A percentile compares a stretch with the other conserved stretches of the same genome.
Conservation (phyloP, 2,113 vertebrate genomes). For the Elgaria multicarinata region DNA sequence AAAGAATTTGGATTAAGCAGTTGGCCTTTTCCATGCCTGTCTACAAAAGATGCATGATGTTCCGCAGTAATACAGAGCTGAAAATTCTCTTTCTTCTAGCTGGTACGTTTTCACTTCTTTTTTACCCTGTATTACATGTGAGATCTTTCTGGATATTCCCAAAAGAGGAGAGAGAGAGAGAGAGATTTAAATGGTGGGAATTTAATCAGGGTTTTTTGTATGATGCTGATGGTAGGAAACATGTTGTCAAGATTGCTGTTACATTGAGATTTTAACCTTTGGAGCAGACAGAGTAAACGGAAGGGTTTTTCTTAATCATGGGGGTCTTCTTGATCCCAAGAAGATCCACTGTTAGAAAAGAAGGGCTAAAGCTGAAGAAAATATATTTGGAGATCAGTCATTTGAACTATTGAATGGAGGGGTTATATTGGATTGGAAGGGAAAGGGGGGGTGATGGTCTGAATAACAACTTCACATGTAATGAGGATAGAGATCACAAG, state of each 20-base stretch:
- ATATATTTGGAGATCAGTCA: not conserved
- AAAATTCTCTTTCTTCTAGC: constrained; percentile 25
- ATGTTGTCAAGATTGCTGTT: not conserved
- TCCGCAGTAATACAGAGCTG: not conserved
- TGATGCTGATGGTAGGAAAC: not conserved
- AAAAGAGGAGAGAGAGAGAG: not conserved
- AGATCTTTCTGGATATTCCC: not conserved
- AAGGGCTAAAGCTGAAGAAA: not conserved
- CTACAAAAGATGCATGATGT: not conserved
- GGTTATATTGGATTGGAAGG: not conserved
- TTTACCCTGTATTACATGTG: not conserved
- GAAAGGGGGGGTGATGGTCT: not conserved
- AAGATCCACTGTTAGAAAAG: not conserved
- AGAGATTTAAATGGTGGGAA: not conserved
- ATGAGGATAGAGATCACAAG: not conserved
- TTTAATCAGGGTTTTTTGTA: not conserved
- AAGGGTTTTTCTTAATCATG: not conserved
- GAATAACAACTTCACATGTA: not conserved
- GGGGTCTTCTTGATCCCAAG: not conserved
- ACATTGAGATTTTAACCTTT: not conserved
- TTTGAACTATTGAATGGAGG: not conserved
- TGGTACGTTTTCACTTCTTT: constrained; percentile 4
- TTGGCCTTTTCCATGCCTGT: accelerated
- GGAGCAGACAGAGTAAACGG: not conserved
- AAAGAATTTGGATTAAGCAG: accelerated